These are phyloP conservation scores for Schlechtendalia chinensis DNA, from an alignment of 1,140 invertebrate species.

Conservation along the genomic window DNA sequence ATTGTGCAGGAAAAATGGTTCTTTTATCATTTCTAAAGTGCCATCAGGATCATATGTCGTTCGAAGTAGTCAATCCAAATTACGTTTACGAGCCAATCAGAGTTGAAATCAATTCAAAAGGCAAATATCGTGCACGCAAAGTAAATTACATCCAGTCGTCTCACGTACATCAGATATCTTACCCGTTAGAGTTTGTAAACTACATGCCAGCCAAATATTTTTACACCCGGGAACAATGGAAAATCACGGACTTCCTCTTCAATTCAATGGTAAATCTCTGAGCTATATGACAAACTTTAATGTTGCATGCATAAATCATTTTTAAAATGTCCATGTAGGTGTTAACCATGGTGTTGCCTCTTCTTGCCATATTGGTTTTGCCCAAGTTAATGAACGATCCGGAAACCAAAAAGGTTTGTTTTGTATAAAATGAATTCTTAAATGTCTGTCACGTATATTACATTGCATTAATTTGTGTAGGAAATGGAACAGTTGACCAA, in stretches of 20 bases:
- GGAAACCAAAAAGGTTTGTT: conserved; percentile 77
- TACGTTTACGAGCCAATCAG: conserved; percentile 88
- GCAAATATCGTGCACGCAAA: conserved; percentile 91
- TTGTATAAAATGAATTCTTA: neutral
- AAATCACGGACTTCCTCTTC: conserved; percentile 89
- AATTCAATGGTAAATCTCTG: conserved; percentile 81
- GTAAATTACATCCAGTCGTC: conserved; percentile 93
- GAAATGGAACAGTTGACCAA: conserved; percentile 87
- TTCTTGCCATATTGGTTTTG: conserved; percentile 86
- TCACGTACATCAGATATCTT: conserved; percentile 80
- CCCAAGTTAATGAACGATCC: conserved; percentile 97
- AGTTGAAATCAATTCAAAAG: conserved; percentile 93
- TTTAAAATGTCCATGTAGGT: conserved; percentile 60
- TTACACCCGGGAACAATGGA: conserved; percentile 91
- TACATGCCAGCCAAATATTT: conserved; percentile 84
- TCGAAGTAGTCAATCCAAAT: conserved; percentile 87
- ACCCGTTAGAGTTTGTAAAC: conserved; percentile 86
- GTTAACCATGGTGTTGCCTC: conserved; percentile 93
- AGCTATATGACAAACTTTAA: too few species aligned
- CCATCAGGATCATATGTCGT: conserved; percentile 93
- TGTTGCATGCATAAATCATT: neutral
- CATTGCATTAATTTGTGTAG: conserved; percentile 55
- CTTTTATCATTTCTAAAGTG: conserved; percentile 84
- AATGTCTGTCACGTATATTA: conserved; percentile 28
- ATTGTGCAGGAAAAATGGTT: conserved; percentile 78